Evolutionary conservation across 2,113 vertebrate genomes (phyloP).

Genomic region (Hymenochirus boettgeri): DNA sequence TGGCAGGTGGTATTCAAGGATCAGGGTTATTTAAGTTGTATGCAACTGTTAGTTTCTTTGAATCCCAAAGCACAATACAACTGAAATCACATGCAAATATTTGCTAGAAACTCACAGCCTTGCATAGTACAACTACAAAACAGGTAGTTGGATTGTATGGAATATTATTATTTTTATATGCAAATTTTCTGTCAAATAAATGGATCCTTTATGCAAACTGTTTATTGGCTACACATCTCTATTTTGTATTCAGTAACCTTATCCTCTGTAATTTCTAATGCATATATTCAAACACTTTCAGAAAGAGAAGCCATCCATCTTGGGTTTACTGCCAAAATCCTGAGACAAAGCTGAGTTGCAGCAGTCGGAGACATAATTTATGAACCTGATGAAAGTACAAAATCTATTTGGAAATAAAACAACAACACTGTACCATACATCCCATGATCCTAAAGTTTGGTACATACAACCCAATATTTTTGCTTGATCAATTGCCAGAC

Average conservation of each 20-base stretch:
- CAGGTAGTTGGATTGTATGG: too few species aligned
- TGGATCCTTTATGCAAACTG: background rate
- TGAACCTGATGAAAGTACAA: conserved; percentile 32
- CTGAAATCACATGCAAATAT: too few species aligned
- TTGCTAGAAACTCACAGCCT: too few species aligned
- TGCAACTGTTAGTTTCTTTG: too few species aligned
- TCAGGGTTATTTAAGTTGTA: too few species aligned
- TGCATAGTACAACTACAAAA: too few species aligned
- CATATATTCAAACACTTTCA: conserved; percentile 41
- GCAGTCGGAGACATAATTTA: conserved; percentile 38
- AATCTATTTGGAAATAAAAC: conserved; percentile 18
- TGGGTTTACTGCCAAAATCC: conserved; percentile 35
- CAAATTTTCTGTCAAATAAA: too few species aligned
- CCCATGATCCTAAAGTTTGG: conserved; percentile 11
- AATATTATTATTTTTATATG: too few species aligned
- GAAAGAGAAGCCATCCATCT: conserved; percentile 37
- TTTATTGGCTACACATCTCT: conserved; percentile 1
- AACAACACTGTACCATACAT: conserved; percentile 7
- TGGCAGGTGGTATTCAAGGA: too few species aligned
- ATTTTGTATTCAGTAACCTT: conserved; percentile 31
- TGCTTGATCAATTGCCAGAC: too few species aligned
- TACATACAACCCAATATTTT: too few species aligned
- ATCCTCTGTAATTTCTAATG: conserved; percentile 34
- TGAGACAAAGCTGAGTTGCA: conserved; percentile 33
- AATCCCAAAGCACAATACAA: too few species aligned